These are phyloP conservation scores for Macrophya annulata DNA, from an alignment of 2,888 invertebrate species.

Conservation along the genomic window DNA sequence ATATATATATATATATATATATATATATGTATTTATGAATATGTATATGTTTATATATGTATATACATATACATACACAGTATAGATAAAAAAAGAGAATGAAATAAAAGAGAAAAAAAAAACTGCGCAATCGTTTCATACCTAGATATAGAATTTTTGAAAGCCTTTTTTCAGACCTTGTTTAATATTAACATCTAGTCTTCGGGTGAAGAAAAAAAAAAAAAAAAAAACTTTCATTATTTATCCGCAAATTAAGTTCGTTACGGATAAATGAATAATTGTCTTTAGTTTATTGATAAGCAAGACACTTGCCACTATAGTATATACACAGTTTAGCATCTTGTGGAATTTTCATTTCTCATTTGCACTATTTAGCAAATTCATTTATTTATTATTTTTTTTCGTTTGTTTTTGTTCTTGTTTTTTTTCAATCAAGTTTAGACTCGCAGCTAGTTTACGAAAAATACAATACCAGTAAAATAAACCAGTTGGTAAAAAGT, in stretches of 20 bases:
- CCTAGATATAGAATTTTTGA: neutral
- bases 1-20: too few species aligned
- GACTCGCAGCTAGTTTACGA: neutral
- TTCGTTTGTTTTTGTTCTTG: neutral
- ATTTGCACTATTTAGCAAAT: slow-evolving; percentile 12
- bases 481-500: slow-evolving; percentile 6
- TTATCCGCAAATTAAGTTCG: slow-evolving; percentile 8
- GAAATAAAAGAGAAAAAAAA: neutral
- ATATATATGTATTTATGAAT: too few species aligned
- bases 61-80: too few species aligned
- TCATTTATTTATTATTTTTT: neutral
- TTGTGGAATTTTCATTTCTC: slow-evolving; percentile 9
- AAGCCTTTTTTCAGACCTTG: neutral
- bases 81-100: neutral
- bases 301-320: slow-evolving; percentile 41
- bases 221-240: neutral
- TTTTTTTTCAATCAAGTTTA: neutral
- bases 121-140: neutral
- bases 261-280: slow-evolving; percentile 10
- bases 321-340: slow-evolving; percentile 36
- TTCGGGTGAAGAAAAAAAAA: neutral
- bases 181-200: neutral
- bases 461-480: slow-evolving; percentile 27
- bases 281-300: slow-evolving; percentile 28
- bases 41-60: too few species aligned